Base-by-base conservation (phyloP, 2,888 invertebrate genomes). In the Drosophila barbarae region DNA sequence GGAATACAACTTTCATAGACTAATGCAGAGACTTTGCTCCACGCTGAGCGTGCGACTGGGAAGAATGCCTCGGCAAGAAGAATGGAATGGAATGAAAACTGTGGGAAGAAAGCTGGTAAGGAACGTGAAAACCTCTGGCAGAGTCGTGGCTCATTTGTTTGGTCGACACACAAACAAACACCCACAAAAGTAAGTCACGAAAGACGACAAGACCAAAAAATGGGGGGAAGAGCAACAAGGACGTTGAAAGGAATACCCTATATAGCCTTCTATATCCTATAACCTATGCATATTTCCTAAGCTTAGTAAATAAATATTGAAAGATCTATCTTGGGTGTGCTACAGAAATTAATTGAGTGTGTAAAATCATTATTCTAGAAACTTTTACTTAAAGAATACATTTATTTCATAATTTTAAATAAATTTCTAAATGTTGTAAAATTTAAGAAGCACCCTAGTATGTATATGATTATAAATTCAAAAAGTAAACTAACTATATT, bases 1-100 rank as follows among this genome's bases (percentile, higher is more conserved):
- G 56, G 67, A 59, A 68, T 53, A 56, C 82, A 73, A 76, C 72
- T 72, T 73, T 70, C 84, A 84, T 84, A 69, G 80, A 82, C 75
- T 71, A 70, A 53, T 81, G 71, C 68, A 76, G 69, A 73, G 69
- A 69, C 53, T 49, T 71, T 64, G 68, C 55, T 18, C 39, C 69
- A 64, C 49, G 69, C 69, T 56, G 65, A 18, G 64, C 34, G 4
- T 23, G 23, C 65, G 53, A 35, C 61, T 52, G 52, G 35, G 41
- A 63, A 61, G 50, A 61, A 63, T 34, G 41, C 23, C 32, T 5
- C 2, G 26, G n/a, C 39, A 39, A 12, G 35, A 39, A 23, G 51
- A 42, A 41, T 35, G 30, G 30, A 35, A 35, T 13, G 23, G 30
- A 32, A 23, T 41, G 30, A n/a, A 35, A 23, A 23, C 23, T 23